Percentiles rank a stretch among this genome's conserved stretches.
Conservation (phyloP, 2,113 vertebrate species). For the Nothoprocta perdicaria region DNA sequence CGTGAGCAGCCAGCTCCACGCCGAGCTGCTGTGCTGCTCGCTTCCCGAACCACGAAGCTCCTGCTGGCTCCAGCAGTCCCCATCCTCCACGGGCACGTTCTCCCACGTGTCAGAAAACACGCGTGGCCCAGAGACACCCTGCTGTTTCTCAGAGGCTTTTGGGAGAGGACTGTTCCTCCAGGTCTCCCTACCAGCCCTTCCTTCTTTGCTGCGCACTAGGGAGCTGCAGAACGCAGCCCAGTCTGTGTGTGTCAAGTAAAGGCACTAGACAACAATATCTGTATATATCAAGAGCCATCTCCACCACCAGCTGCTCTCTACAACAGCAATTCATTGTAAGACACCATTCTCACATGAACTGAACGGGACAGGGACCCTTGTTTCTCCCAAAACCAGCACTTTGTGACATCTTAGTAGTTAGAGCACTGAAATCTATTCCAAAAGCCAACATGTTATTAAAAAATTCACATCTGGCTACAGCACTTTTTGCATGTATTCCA, state of each 20-base stretch:
- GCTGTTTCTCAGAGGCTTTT: neutral
- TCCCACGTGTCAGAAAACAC: rapidly evolving
- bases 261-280: rapidly evolving
- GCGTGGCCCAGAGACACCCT: neutral
- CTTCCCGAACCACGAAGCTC: neutral
- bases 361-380: neutral
- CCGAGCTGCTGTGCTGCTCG: neutral
- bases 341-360: neutral
- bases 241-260: rapidly evolving
- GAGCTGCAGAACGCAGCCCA: neutral
- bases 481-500: neutral
- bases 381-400: neutral
- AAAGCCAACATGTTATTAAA: neutral
- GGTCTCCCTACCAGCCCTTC: neutral
- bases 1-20: neutral
- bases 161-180: neutral
- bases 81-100: neutral
- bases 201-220: neutral
- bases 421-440: neutral
- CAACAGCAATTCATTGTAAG: neutral
- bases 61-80: rapidly evolving
- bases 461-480: neutral
- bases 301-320: neutral
- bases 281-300: rapidly evolving
- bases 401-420: neutral